Evolutionary conservation across 2,113 vertebrate species (phyloP), one percentile per base, ranked within the genome.

Genomic region (Rafetus swinhoei): DNA sequence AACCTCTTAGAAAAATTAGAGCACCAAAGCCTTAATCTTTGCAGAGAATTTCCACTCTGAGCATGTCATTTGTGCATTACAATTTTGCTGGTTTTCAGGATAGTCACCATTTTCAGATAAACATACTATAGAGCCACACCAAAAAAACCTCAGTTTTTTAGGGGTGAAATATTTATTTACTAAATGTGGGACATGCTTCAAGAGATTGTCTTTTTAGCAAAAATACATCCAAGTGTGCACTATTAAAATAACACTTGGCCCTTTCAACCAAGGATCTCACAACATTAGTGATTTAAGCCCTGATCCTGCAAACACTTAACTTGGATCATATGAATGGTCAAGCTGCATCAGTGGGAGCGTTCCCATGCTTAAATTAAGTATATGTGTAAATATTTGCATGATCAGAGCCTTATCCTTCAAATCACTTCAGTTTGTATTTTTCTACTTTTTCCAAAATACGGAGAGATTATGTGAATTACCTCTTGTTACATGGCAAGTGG

Each of bases 1-100:
- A 97, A 86, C 4, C 87, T 93, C 65, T 93, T 82, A 79, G 1
- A 90, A 92, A 95, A 90, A 88, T 29, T 80, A 89, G 65, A 77
- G 55, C 88, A 88, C 35, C 32, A 80, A 91, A 94, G 81, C 83
- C 74, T 88, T 93, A 89, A 90, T 87, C 88, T 95, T 92, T 85
- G 50, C 65, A 25, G 60, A 81, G 85, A 93, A 90, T 95, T 95
- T 94, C n/a, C 52, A 53, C 65, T 81, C 39, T 60, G 18, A 50
- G 45, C 55, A 21, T 60, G 25, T 85, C 55, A 84, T 77, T 89
- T 52, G 82, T 94, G 45, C 39, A 59, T 59, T 93, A 74, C 15
- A 59, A 86, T 89, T 90, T 62, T 29, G 39, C 81, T 72, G 21
- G 7, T 54, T 18, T 82, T 93, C 79, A 77, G 84, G 83, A 87